Conservation (phyloP, 2,888 invertebrate species). For the Linnaemya tessellans region DNA sequence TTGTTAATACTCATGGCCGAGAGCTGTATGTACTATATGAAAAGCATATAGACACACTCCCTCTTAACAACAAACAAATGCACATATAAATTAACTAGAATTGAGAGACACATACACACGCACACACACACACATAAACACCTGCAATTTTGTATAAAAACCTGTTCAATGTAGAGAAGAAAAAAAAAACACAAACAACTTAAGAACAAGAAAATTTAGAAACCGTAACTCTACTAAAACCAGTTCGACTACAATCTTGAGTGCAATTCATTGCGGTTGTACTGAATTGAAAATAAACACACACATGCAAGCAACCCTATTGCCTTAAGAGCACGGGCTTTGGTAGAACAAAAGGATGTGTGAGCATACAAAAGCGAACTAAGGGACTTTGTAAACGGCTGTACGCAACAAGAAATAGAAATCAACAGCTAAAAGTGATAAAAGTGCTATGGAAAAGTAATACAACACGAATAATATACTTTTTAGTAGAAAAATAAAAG, state of each 20-base stretch:
- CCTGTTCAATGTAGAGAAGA: not conserved
- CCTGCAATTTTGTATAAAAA: not conserved
- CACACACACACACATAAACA: not conserved
- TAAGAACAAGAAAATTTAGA: conserved; percentile 20
- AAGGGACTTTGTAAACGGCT: not conserved
- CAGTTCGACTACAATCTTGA: conserved; percentile 4
- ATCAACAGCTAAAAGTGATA: not conserved
- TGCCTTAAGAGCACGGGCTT: not conserved
- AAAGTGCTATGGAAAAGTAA: not conserved
- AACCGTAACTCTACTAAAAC: not conserved
- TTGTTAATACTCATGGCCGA: conserved; percentile 74
- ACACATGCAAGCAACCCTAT: not conserved
- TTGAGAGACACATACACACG: conserved; percentile 7
- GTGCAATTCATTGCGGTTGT: conserved; percentile 34
- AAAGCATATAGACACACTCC: not conserved
- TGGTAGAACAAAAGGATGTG: conserved; percentile 6
- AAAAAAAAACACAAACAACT: conserved; percentile 3
- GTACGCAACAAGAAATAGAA: not conserved
- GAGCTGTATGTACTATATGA: conserved; percentile 49
- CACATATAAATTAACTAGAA: not conserved
- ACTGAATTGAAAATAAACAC: not conserved
- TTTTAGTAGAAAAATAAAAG: not conserved
- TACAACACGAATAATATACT: not conserved
- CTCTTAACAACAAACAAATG: conserved; percentile 7
- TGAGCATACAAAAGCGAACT: not conserved